Conservation (phyloP, 2,888 invertebrate genomes). For the Zootermopsis nevadensis region DNA sequence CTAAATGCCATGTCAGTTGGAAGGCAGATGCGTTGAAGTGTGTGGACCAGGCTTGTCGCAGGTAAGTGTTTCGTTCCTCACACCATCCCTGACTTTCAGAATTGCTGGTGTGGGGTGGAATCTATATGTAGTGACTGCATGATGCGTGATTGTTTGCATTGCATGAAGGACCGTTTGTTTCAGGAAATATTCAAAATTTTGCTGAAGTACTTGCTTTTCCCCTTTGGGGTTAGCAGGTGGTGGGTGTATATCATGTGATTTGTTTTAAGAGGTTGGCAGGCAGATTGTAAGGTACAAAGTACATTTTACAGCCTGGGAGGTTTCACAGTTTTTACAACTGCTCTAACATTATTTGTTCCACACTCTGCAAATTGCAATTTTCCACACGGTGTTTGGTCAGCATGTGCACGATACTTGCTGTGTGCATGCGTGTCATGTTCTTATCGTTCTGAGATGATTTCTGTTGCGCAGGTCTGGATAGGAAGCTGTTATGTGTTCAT, state of each 20-base stretch:
- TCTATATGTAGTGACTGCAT: conserved; percentile 1
- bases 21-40: background rate
- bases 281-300: background rate
- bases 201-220: conserved; percentile 38
- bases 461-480: too few relatives aligned
- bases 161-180: background rate
- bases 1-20: background rate
- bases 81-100: too few relatives aligned
- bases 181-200: background rate
- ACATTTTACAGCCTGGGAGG: background rate
- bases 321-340: background rate
- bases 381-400: background rate
- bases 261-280: background rate
- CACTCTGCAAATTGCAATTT: too few relatives aligned
- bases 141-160: background rate
- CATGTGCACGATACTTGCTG: conserved; percentile 15
- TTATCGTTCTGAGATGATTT: background rate
- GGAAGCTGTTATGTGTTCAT: too few relatives aligned
- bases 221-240: conserved; percentile 35
- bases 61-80: background rate
- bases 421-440: conserved; percentile 22
- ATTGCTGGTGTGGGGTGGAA: background rate
- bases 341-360: background rate
- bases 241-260: background rate
- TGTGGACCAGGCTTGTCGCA: background rate